These are phyloP conservation scores for Lutjanus erythropterus DNA, from an alignment of 2,113 vertebrate genomes.

Conservation along the genomic window DNA sequence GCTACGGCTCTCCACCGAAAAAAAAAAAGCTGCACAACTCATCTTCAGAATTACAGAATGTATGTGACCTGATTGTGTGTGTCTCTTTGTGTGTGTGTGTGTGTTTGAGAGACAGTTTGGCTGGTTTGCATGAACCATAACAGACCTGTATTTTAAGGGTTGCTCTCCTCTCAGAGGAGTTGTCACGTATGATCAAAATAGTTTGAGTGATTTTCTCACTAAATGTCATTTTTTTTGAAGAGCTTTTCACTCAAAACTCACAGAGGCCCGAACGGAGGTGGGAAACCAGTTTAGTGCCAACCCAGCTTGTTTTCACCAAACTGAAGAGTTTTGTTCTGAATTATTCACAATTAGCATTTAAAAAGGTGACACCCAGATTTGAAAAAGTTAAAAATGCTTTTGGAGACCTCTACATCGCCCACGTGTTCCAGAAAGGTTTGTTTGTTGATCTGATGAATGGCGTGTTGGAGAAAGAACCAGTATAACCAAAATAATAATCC, in stretches of 20 bases:
- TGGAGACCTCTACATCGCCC: constrained; percentile 18
- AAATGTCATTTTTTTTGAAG: constrained; percentile 61
- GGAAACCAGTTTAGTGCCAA: constrained; percentile 9
- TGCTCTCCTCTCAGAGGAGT: constrained; percentile 37
- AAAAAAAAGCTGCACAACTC: constrained; percentile 40
- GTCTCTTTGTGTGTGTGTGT: background rate
- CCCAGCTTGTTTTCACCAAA: constrained; percentile 54
- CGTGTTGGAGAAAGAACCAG: background rate
- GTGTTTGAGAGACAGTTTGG: constrained; percentile 2
- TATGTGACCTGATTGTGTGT: constrained; percentile 22
- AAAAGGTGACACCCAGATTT: constrained; percentile 31
- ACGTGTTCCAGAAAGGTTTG: constrained; percentile 14
- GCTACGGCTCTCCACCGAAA: constrained; percentile 32
- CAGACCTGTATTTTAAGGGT: constrained; percentile 38
- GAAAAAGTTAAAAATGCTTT: constrained; percentile 21
- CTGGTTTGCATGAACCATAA: background rate
- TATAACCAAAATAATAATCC: too few species aligned
- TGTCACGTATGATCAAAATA: constrained; percentile 46
- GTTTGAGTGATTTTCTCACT: constrained; percentile 59
- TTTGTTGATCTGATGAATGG: too few species aligned
- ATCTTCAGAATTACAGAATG: constrained; percentile 53
- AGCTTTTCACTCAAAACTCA: constrained; percentile 59
- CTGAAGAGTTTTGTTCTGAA: constrained; percentile 47
- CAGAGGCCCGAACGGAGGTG: constrained; percentile 18
- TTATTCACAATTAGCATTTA: constrained; percentile 39